Evolutionary conservation across 1,140 invertebrate species (phyloP).

Genomic region (Tetragonula clypearis): DNA sequence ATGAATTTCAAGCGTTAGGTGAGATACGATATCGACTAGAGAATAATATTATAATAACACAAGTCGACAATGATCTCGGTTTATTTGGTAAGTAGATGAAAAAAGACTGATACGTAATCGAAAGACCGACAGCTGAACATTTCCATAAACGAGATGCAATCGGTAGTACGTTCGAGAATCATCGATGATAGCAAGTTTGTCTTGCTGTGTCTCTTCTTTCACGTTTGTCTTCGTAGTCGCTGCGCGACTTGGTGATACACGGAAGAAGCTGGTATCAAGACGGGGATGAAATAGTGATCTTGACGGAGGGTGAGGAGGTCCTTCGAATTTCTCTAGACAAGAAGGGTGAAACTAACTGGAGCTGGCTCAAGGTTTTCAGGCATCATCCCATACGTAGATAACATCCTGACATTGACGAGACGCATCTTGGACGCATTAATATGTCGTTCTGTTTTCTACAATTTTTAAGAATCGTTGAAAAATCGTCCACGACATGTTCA

Average conservation of each 20-base stretch:
- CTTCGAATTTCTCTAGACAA: slow-evolving; percentile 83
- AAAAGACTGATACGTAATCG: neutral
- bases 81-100: slow-evolving; percentile 27
- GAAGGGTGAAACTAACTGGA: slow-evolving; percentile 85
- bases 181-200: neutral
- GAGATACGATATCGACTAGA: neutral
- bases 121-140: neutral
- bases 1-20: neutral
- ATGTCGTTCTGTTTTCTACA: slow-evolving; percentile 21
- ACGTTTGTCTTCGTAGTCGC: slow-evolving; percentile 68
- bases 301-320: slow-evolving; percentile 84
- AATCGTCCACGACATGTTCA: neutral
- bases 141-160: neutral
- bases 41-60: neutral
- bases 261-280: slow-evolving; percentile 78
- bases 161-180: neutral
- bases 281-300: slow-evolving; percentile 80
- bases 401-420: slow-evolving; percentile 29
- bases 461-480: slow-evolving; percentile 6
- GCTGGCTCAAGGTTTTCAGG: slow-evolving; percentile 85
- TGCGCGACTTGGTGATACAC: slow-evolving; percentile 58
- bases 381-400: slow-evolving; percentile 47
- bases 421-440: slow-evolving; percentile 17
- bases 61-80: neutral
- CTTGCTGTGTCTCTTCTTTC: slow-evolving; percentile 37